Evolutionary conservation across 2,797 vertebrate genomes (phyloP), one percentile per base, ranked within the genome.

Genomic region (Naso thynnoides): DNA sequence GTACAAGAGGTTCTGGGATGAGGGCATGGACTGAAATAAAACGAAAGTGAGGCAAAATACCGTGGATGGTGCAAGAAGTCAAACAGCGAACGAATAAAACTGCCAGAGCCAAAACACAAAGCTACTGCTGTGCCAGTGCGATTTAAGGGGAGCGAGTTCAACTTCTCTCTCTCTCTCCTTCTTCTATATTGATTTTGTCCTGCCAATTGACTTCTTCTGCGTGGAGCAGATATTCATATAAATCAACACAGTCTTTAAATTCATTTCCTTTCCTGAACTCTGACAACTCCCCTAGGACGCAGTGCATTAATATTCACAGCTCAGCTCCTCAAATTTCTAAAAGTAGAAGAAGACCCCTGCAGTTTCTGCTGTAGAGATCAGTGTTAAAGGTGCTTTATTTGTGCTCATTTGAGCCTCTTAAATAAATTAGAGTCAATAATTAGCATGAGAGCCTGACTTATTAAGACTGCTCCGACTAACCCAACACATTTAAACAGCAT

Each of bases 381-480:
- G 59, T 50, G 61, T 71, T 82, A 58, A 84, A 87, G 49, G 63
- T 78, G 74, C 79, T 83, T 73, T 84, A 83, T 86, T 81, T 82
- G 61, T 57, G 79, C 77, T 78, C 60, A 78, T 81, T 88, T 86
- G 29, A 88, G 68, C 57, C 71, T 81, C 83, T 87, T 79, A 76
- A 83, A 88, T 80, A 79, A 79, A 86, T 84, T 64, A 58, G 52
- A 72, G 79, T 86, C 70, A 87, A 76, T 85, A 82, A 88, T 84
- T 81, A 83, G 74, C 81, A 75, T 73, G 75, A 76, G 68, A 80
- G 63, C 44, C n/a, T 15, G 64, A 86, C 78, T 87, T 87, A 81
- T 86, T 82, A 79, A 56, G 47, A 83, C 50, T 63, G 48, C 67
- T 76, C 54, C 0, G 33, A 66, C 70, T 83, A 80, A 58, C 71